These are phyloP conservation scores for Drosophila bocqueti DNA, from an alignment of 1,140 invertebrate species.

Conservation along the genomic window DNA sequence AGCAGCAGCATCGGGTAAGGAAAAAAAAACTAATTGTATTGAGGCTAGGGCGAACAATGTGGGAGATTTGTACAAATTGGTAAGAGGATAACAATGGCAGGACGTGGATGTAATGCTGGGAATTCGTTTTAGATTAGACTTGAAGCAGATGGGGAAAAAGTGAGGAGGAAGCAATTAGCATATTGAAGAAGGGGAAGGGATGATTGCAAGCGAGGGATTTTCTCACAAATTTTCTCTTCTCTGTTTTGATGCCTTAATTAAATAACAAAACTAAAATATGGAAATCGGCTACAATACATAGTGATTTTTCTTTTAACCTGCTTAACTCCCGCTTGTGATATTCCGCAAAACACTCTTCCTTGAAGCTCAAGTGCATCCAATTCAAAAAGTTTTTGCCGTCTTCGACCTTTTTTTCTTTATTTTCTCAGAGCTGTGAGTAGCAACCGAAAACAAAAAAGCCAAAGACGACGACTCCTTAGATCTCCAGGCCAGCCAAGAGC, in stretches of 20 bases:
- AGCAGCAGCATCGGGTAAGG: neutral
- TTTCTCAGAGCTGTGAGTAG: slow-evolving; percentile 24
- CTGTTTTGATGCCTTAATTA: neutral
- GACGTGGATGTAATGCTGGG: neutral
- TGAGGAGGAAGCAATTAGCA: neutral
- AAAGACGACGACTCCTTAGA: neutral
- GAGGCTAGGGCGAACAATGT: slow-evolving; percentile 11
- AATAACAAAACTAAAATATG: neutral
- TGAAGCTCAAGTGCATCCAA: slow-evolving; percentile 49
- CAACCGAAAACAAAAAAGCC: slow-evolving; percentile 43
- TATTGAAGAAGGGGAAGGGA: neutral
- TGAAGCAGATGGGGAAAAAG: slow-evolving; percentile 8
- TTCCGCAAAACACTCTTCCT: slow-evolving; percentile 17
- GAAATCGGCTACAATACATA: neutral
- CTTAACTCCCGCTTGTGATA: neutral
- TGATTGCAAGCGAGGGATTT: neutral
- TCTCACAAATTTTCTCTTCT: neutral
- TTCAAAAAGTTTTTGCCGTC: slow-evolving; percentile 53
- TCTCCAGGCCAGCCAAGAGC: slow-evolving; percentile 39
- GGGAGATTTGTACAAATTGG: slow-evolving; percentile 6
- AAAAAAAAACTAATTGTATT: slow-evolving; percentile 35
- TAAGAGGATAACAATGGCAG: slow-evolving; percentile 6
- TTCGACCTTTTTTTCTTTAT: neutral
- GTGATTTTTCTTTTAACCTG: no score
- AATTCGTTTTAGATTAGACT: slow-evolving; percentile 15